A percentile compares a stretch with the other conserved stretches of the same genome.
Evolutionary conservation across 2,888 invertebrate genomes (phyloP).

Genomic region (Aquatica leii): DNA sequence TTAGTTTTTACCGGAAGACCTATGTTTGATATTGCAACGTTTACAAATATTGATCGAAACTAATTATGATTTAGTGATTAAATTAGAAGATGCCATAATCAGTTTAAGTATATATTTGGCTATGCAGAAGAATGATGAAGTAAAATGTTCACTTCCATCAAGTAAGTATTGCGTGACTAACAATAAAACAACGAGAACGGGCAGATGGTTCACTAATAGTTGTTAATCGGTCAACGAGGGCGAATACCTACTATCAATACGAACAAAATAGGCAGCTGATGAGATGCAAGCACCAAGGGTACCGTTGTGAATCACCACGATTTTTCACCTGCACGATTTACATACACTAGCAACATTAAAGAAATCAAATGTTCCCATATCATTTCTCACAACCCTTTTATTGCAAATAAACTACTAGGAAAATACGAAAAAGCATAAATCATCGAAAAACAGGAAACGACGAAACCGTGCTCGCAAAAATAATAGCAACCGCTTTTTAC

Average conservation of each 20-base stretch:
- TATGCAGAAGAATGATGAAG: conserved; percentile 4
- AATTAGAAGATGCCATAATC: no score
- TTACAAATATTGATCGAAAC: no score
- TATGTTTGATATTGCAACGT: no score
- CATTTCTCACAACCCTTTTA: conserved; percentile 2
- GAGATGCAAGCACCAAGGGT: conserved; percentile 20
- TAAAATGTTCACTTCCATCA: conserved; percentile 10
- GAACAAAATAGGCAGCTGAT: conserved; percentile 32
- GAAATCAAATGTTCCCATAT: background rate
- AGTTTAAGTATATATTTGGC: no score
- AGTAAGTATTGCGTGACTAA: conserved; percentile 39
- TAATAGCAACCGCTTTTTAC: conserved; percentile 48
- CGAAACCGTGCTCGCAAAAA: conserved; percentile 50
- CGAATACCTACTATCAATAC: conserved; percentile 17
- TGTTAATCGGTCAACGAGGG: conserved; percentile 35
- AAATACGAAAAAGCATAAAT: conserved; percentile 31
- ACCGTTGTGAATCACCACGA: conserved; percentile 30
- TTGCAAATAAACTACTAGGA: conserved; percentile 1
- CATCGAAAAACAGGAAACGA: conserved; percentile 40
- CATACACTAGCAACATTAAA: background rate
- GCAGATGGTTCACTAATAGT: conserved; percentile 41
- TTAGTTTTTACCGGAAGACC: no score
- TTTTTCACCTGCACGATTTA: conserved; percentile 31
- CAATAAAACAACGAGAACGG: conserved; percentile 44
- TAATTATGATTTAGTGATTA: no score